Evolutionary conservation across 2,797 vertebrate genomes (phyloP), one percentile per base, ranked within the genome.

Genomic region (Triplophysa yarkandensis): DNA sequence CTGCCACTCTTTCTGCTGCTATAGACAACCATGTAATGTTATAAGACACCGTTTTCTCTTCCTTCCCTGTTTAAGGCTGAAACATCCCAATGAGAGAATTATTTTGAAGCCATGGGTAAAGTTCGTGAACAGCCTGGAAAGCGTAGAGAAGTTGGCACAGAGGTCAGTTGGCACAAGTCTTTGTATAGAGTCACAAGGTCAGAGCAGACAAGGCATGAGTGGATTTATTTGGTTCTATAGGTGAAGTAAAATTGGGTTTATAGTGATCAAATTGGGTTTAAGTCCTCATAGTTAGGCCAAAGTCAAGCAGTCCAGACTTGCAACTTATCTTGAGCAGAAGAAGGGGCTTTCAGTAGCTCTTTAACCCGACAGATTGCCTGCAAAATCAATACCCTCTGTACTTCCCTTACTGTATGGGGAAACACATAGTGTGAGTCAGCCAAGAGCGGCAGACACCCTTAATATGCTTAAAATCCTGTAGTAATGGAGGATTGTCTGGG

Each of bases 381-480:
- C 74, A 68, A 78, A 79, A 84, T 84, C 83, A 82, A 82, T 84
- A 80, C 17, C 43, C 74, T 71, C 72, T 50, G 58, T 68, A 72
- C 75, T 78, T 67, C 36, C 62, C 28, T 73, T 78, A 83, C 71
- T 79, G 66, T 82, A 81, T 55, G 44, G 55, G 50, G 67, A 76
- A 78, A 77, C 68, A 74, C 78, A 80, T 68, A 69, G 62, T 6
- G 63, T 82, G 80, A 83, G 78, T 85, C 81, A 80, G 77, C 74
- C 74, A 71, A 39, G 62, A 43, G 21, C 9, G 43, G 71, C 79
- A 83, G 82, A 85, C 79, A 80, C 74, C 16, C 78, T 72, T 82
- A 83, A 82, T 83, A 75, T 75, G 74, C 63, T 75, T 79, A 77
- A 82, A 80, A 79, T 84, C 78, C 76, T 74, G 58, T 62, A 54